These are phyloP conservation scores for Monarcha castaneiventris DNA, from an alignment of 2,113 vertebrate genomes.

Conservation along the genomic window DNA sequence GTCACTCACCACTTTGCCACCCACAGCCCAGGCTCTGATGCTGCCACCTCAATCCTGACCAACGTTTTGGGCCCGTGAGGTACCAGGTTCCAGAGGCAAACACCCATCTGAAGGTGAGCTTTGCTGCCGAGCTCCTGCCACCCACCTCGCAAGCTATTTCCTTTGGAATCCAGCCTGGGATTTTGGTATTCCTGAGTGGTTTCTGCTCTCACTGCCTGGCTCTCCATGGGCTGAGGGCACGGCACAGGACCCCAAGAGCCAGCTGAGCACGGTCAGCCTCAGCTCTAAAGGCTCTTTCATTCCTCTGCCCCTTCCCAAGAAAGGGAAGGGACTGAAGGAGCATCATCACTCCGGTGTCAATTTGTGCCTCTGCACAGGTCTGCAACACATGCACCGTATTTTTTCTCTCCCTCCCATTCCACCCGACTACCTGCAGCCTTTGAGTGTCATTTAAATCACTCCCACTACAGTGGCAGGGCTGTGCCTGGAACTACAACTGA, in stretches of 20 bases:
- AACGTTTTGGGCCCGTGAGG: rapidly evolving
- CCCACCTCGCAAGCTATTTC: background rate
- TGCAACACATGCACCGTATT: rapidly evolving
- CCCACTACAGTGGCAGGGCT: slow-evolving; percentile 28
- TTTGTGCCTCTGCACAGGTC: background rate
- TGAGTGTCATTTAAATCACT: slow-evolving; percentile 43
- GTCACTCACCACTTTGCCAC: rapidly evolving
- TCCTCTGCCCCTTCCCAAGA: background rate
- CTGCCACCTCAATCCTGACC: background rate
- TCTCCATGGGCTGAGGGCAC: background rate
- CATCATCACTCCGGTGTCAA: background rate
- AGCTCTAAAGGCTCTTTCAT: background rate
- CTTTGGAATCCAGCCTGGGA: background rate
- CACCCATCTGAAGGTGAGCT: rapidly evolving
- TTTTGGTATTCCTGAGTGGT: background rate
- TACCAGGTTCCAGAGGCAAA: background rate
- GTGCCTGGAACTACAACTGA: slow-evolving; percentile 38
- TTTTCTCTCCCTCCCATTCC: background rate
- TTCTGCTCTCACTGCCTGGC: background rate
- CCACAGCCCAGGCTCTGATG: rapidly evolving
- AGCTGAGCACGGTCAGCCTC: background rate
- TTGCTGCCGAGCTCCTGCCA: background rate
- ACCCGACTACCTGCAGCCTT: background rate
- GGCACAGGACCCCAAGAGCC: background rate
- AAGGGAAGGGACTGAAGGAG: background rate